Base-by-base conservation (phyloP, 2,888 invertebrate species). In the Orgyia antiqua region DNA sequence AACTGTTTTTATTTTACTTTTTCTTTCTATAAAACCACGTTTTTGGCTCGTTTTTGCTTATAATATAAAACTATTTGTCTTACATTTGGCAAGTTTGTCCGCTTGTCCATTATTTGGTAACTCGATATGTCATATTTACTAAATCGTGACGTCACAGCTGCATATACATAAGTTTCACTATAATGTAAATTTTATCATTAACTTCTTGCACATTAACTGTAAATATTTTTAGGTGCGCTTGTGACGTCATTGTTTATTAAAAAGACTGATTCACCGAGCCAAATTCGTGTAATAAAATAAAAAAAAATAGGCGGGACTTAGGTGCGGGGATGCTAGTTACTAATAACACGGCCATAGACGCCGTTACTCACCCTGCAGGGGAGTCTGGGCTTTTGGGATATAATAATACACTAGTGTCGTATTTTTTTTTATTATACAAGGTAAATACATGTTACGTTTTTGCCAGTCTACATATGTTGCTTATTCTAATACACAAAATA, bases 261-360 rank as follows among this genome's bases (percentile, higher is more conserved):
- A n/a, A n/a, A 20, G n/a, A 20, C n/a, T n/a, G n/a, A n/a, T n/a
- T 10, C 13, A 6, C 15, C 21, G 39, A 46, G 50, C 42, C 52
- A 34, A 45, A 47, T 45, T 47, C 45, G 52, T 38, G 27, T 18
- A 29, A 13, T 9, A 13, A 6, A 39, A 27, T 28, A 36, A 15
- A 4, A 10, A 3, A 39, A 27, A 26, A 37, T 34, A 45, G 48
- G 48, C 51, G 53, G 51, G 45, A 35, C 29, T 24, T 35, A 47
- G 65, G 65, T 65, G 65, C 58, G 55, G 49, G 60, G 56, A 41
- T 39, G 53, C 53, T 61, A 57, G 52, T 43, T 39, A 53, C 47
- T 47, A 49, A 46, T 48, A 57, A 54, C 39, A 29, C 51, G 55
- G 55, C 48, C 24, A 20, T 34, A 32, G 49, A 54, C 54, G 54